Evolutionary conservation across 1,140 invertebrate species (phyloP), one percentile per base, ranked within the genome.

Genomic region (Centruroides vittatus): DNA sequence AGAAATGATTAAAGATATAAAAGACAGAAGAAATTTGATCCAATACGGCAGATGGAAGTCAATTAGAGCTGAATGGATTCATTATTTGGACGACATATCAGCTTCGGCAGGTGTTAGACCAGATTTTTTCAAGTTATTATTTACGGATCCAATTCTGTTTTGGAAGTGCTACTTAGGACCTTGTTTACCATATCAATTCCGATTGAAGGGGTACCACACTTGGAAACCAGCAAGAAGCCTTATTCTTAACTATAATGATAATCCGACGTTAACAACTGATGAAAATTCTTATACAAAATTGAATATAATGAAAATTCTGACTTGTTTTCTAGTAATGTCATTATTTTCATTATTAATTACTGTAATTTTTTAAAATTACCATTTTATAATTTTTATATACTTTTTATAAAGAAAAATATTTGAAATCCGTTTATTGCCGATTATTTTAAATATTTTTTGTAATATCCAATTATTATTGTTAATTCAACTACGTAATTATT

Each of bases 171-270:
- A 68, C 5, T 74, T 73, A 65, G 75, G 73, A 5, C 72, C 75
- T 2, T 71, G 67, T 62, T 67, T 71, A 0, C 70, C 76, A 0
- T 76, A 75, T 61, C 76, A 76, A 58, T 78, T 71, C 66, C 64
- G 76, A 12, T 64, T 77, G 9, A 63, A 57, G 41, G 76, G 76
- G 3, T 71, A 72, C 4, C 65, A 70, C 10, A 65, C 63, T 47
- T 77, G 76, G 76, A n/a, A 63, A 8, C 72, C 70, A 13, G 76
- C 76, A 3, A 59, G 72, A 62, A 61, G 74, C 0, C 70, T 73
- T 7, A 72, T 77, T 55, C 47, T 71, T 41, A 41, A 41, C 8
- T 41, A 41, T 8, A 41, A 41, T 41, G 41, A 41, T 41, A 8
- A 41, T 41, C 41, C 41, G 0, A 41, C 8, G 5, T 5, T 6